These are phyloP conservation scores for Goniozus legneri DNA, from an alignment of 1,140 invertebrate species.

Conservation along the genomic window DNA sequence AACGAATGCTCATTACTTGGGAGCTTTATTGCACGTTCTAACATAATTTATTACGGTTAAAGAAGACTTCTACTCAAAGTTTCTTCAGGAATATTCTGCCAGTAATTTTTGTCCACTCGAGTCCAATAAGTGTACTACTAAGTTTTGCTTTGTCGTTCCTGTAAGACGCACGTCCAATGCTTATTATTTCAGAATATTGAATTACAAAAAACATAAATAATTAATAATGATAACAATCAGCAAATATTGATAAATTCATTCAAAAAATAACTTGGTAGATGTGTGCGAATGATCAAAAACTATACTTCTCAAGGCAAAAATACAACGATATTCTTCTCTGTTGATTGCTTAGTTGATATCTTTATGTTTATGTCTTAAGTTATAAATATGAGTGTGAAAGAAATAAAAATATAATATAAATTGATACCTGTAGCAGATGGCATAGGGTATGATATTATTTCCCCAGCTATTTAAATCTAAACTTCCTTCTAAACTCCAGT, in stretches of 20 bases:
- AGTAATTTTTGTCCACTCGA: slow-evolving; percentile 13
- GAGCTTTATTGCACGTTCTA: slow-evolving; percentile 25
- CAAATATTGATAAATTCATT: background rate
- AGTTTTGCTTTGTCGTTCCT: slow-evolving; percentile 17
- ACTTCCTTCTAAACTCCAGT: slow-evolving; percentile 16
- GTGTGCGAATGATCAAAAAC: background rate
- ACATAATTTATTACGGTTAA: slow-evolving; percentile 23
- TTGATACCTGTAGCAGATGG: slow-evolving; percentile 31
- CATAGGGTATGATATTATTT: slow-evolving; percentile 28
- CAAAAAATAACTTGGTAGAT: no score
- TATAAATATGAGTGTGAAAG: background rate
- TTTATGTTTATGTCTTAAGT: background rate
- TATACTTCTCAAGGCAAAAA: slow-evolving; percentile 4
- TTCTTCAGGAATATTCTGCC: slow-evolving; percentile 12
- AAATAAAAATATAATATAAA: background rate
- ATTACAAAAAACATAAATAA: background rate
- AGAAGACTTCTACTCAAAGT: slow-evolving; percentile 15
- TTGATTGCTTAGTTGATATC: background rate
- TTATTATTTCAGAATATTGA: slow-evolving; percentile 12
- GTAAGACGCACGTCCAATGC: slow-evolving; percentile 16
- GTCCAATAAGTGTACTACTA: slow-evolving; percentile 16
- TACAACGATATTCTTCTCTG: background rate
- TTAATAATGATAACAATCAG: background rate
- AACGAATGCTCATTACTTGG: slow-evolving; percentile 27
- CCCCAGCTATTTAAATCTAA: slow-evolving; percentile 16